Percentiles rank a stretch among this genome's conserved stretches.
These are phyloP conservation scores for Drosophila ercepeae DNA, from an alignment of 1,140 invertebrate species.

Conservation along the genomic window DNA sequence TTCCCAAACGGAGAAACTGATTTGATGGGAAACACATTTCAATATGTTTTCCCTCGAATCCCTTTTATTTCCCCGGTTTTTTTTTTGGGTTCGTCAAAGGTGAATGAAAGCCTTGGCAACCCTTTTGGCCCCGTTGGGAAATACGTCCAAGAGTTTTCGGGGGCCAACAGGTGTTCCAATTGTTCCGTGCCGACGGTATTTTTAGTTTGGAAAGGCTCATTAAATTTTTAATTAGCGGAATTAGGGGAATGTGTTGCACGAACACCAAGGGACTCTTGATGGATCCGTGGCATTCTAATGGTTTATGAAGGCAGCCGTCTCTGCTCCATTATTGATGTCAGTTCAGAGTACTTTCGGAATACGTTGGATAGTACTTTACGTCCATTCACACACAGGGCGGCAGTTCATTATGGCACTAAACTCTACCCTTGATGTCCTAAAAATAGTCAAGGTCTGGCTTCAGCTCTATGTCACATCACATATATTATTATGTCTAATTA, in stretches of 20 bases:
- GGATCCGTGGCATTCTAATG: constrained; percentile 10
- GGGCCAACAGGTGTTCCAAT: constrained; percentile 72
- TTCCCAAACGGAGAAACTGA: constrained; percentile 16
- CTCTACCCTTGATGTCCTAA: constrained; percentile 42
- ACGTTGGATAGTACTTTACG: constrained; percentile 1
- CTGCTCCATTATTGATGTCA: constrained; percentile 32
- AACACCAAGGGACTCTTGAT: constrained; percentile 31
- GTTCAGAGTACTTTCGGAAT: constrained; percentile 39
- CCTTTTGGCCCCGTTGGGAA: constrained; percentile 55
- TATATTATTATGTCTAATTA: constrained; percentile 45
- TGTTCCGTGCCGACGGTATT: constrained; percentile 40
- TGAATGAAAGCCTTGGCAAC: constrained; percentile 30
- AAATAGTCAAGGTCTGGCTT: constrained; percentile 28
- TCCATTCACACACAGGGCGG: constrained; percentile 27
- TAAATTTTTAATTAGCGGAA: constrained; percentile 80
- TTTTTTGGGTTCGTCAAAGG: constrained; percentile 39
- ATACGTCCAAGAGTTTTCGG: constrained; percentile 65
- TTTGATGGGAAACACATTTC: constrained; percentile 60
- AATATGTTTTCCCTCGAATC: constrained; percentile 35
- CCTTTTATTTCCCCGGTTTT: constrained; percentile 26
- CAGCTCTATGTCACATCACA: constrained; percentile 40
- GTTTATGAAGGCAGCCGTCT: constrained; percentile 2
- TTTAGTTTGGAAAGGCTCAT: constrained; percentile 71
- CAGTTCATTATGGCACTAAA: not conserved
- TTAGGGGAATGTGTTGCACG: constrained; percentile 51